Evolutionary conservation across 2,888 invertebrate species (phyloP), one percentile per base, ranked within the genome.

Genomic region (Coelopa pilipes): DNA sequence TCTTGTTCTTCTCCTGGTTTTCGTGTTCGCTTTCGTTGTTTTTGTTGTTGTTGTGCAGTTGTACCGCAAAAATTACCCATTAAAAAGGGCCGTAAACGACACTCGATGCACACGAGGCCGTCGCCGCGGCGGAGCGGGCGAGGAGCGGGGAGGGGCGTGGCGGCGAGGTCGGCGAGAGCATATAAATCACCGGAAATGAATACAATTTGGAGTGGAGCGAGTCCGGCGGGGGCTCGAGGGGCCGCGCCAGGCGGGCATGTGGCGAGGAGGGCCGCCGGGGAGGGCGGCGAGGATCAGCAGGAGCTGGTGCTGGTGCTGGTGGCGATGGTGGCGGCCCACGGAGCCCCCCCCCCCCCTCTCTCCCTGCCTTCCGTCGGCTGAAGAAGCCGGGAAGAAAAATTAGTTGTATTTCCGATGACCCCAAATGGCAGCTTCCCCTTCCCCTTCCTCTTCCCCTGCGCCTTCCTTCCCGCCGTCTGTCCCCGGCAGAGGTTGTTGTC

Each of bases 171-270:
- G 59, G 71, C 57, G 70, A 50, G 77, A 74, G 77, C 75, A 80
- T 79, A 83, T 83, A 83, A 84, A 83, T 83, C 83, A 83, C 81
- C 78, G 83, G 79, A 83, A 84, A 84, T 83, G 83, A 83, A 84
- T 82, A 82, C 83, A 80, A 81, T 82, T 82, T 82, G 83, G 76
- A 67, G 79, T 80, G 80, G 80, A 68, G 75, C 19, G 47, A 17
- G 21, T 75, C 7, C 66, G 21, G 53, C 62, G 67, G 67, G 67
- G 60, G 53, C 57, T 79, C 80, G 80, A 80, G 69, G 75, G 46
- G 47, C 45, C 46, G 76, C 7, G n/a, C n/a, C n/a, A n/a, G n/a
- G n/a, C n/a, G n/a, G n/a, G n/a, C n/a, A n/a, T n/a, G n/a, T n/a
- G n/a, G n/a, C n/a, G 79, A 81, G 80, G 80, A 68, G 75, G 46